phyloP scores from a whole-genome alignment of 2,797 vertebrate genomes.

The Microtus obscurus region DNA sequence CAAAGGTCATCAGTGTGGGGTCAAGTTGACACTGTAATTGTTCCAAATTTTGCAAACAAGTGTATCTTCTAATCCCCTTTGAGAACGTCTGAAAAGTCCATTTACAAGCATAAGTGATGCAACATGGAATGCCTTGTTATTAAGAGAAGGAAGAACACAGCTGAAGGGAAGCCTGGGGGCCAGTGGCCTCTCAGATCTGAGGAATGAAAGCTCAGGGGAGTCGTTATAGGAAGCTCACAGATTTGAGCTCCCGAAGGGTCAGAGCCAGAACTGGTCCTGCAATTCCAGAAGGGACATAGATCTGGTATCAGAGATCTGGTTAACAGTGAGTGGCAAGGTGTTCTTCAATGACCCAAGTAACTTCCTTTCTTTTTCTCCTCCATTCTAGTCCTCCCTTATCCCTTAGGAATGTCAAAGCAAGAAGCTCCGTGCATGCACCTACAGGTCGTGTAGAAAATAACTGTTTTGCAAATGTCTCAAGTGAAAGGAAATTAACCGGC shows the following conservation, averaged over 20 bases:
- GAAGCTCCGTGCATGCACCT: not conserved
- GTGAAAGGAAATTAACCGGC: conserved; percentile 35
- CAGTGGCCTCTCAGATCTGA: not conserved
- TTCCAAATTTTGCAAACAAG: not conserved
- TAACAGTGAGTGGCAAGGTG: not conserved
- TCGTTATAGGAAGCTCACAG: accelerated
- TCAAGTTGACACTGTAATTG: not conserved
- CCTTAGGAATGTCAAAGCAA: not conserved
- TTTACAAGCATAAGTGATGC: not conserved
- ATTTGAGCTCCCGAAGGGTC: not conserved
- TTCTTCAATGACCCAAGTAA: not conserved
- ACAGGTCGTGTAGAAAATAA: not conserved
- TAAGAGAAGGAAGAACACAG: not conserved
- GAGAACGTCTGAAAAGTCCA: not conserved
- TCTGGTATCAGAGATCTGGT: not conserved
- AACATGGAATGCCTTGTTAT: not conserved
- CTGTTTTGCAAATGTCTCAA: not conserved
- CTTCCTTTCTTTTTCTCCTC: not conserved
- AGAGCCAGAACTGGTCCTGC: not conserved
- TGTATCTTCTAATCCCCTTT: not conserved
- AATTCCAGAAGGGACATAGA: not conserved
- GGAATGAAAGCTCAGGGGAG: accelerated
- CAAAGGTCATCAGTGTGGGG: not conserved
- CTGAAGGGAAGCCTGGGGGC: not conserved
- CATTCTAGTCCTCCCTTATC: not conserved